Evolutionary conservation across 2,888 invertebrate species (phyloP).

Genomic region (Habrosyne pyritoides): DNA sequence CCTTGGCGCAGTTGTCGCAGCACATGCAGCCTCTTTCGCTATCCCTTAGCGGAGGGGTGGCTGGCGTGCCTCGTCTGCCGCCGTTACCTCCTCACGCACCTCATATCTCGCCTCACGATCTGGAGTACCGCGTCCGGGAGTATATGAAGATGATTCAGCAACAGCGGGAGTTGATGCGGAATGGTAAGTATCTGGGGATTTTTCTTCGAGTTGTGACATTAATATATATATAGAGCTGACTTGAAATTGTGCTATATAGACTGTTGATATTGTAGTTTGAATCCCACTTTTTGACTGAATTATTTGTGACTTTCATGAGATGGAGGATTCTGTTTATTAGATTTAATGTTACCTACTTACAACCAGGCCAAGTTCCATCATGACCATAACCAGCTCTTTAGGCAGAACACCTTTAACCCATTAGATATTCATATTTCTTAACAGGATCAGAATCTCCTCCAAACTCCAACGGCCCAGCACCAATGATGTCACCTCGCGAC

Average conservation of each 20-base stretch:
- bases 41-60: slow-evolving; percentile 83
- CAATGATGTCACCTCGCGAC: slow-evolving; percentile 80
- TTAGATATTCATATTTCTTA: slow-evolving; percentile 4
- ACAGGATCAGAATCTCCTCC: slow-evolving; percentile 76
- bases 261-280: too few species aligned
- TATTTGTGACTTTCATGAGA: too few species aligned
- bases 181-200: slow-evolving; percentile 50
- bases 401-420: background rate
- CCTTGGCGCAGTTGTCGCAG: slow-evolving; percentile 75
- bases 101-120: slow-evolving; percentile 86
- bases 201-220: background rate
- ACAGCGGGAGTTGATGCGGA: slow-evolving; percentile 70
- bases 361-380: too few species aligned
- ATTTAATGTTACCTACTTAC: too few species aligned
- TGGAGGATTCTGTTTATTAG: too few species aligned
- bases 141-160: slow-evolving; percentile 89
- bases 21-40: slow-evolving; percentile 91
- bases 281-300: too few species aligned
- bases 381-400: background rate
- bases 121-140: slow-evolving; percentile 91
- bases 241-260: too few species aligned
- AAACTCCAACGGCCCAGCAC: slow-evolving; percentile 68
- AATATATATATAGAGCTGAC: background rate
- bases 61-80: slow-evolving; percentile 83
- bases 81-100: slow-evolving; percentile 81